Evolutionary conservation across 2,888 invertebrate species (phyloP), one percentile per base, ranked within the genome.

Genomic region (Caenorhabditis afra): DNA sequence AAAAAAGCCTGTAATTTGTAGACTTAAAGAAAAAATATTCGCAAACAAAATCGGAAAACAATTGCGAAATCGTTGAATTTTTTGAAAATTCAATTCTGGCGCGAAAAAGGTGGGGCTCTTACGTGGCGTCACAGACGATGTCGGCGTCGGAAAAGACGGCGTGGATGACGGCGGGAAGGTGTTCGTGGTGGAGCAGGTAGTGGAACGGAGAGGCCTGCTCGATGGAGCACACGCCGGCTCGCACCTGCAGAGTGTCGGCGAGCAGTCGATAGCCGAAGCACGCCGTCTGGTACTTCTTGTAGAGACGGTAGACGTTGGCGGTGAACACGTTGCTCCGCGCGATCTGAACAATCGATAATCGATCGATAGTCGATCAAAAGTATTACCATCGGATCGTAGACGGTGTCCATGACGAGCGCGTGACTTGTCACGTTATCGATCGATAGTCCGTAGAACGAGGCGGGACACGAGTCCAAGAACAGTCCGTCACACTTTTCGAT

Each of bases 381-480:
- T 49, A 2, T 47, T 23, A 75, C 75, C 45, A 64, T 29, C 3
- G 55, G 55, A 47, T 77, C 59, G 52, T 70, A 77, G 39, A 77
- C 77, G 55, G 58, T 59, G 59, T 77, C 53, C 77, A 77, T 77
- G 39, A 77, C 77, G n/a, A 64, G 12, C n/a, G 65, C 50, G 20
- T 77, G 70, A 16, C 52, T 58, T 3, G 35, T 14, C 47, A 77
- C 22, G 35, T 65, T 68, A 14, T 59, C 50, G 29, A 58, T 22
- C 2, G 65, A 65, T 3, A 58, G 44, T 1, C 20, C 50, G 18
- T 37, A 37, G 44, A 55, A 64, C 16, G 41, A 49, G 7, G 67
- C 67, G 3, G 77, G 77, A 29, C 70, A 73, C 18, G 68, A 68
- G 67, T 79, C 78, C 14, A 79, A 14, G 20, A 79, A 79, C 37